Evolutionary conservation across 1,140 invertebrate genomes (phyloP).

Genomic region (Oppia nitens): DNA sequence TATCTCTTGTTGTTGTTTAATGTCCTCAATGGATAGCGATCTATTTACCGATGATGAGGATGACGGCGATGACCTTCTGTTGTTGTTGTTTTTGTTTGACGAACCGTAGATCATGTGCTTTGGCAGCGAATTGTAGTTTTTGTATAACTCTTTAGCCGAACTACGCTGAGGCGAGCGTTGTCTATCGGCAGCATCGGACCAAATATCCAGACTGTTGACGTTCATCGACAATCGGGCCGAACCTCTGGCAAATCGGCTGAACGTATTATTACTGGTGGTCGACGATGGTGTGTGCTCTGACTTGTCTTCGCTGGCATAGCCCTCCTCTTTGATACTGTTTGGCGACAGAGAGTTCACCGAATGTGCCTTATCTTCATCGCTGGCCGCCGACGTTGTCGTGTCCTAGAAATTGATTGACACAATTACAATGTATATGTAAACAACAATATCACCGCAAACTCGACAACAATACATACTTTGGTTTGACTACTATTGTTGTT

Average conservation of each 20-base stretch:
- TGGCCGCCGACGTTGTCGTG: no score
- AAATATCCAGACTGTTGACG: slow-evolving; percentile 43
- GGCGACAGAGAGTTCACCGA: slow-evolving; percentile 1
- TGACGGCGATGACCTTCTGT: background rate
- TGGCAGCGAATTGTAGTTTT: slow-evolving; percentile 1
- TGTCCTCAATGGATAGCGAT: slow-evolving; percentile 2
- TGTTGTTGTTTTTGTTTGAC: slow-evolving; percentile 12
- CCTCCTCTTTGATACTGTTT: slow-evolving; percentile 13
- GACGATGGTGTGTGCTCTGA: background rate
- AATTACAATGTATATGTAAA: no score
- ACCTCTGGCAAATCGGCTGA: slow-evolving; percentile 31
- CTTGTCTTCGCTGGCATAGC: slow-evolving; percentile 10
- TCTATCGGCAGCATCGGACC: slow-evolving; percentile 66
- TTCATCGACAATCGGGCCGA: slow-evolving; percentile 73
- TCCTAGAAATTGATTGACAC: no score
- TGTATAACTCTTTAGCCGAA: slow-evolving; percentile 13
- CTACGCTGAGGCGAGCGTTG: slow-evolving; percentile 20
- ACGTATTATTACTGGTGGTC: background rate
- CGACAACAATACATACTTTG: no score
- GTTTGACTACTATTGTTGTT: no score
- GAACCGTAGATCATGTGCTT: background rate
- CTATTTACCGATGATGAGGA: background rate
- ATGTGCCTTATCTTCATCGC: slow-evolving; percentile 10
- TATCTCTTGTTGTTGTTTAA: slow-evolving; percentile 7
- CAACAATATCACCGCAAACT: no score